Base-by-base conservation (phyloP, 2,113 vertebrate genomes). In the Poeciliopsis occidentalis region DNA sequence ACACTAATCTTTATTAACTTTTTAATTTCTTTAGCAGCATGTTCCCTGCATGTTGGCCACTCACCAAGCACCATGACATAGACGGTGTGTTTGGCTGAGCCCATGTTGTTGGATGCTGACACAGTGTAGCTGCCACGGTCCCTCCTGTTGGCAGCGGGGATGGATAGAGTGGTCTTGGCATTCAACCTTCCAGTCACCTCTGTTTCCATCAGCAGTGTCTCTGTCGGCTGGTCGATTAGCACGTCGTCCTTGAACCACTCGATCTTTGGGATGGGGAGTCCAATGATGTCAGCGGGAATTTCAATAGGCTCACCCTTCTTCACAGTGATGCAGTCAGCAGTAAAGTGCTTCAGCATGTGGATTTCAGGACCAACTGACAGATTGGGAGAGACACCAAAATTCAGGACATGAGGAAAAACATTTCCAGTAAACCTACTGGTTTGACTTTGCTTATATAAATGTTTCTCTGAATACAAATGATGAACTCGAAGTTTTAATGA, bases 191-290 rank as follows among this genome's bases (percentile, higher is more conserved):
- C 95, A 10, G 96, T 84, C 86, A 95, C 95, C 82, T 95, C 91
- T 4, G 96, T 98, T 26, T 95, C 95, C 70, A 99, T 95, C 68
- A 96, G 90, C 69, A 98, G 91, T 51, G 89, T 87, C 69, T 94
- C 90, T 0, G 95, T 95, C 71, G 96, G 84, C 82, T 95, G 92
- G 0, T 91, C 93, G 24, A 99, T 96, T 69, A 97, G 74, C 51
- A 95, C 94, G 22, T 99, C 98, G 54, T 98, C 94, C 89, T 99
- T 99, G 69, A 94, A 89, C 98, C 98, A 99, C 83, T 99, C 97
- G 30, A 98, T 93, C 86, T 97, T 99, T 1, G 98, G 98, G 88
- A 99, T 94, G 60, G 98, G 98, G 22, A 99, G 95, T 30, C 98
- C 98, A 11, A 97, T 95, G 67, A 98, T 91, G 37, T 98, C 96